phyloP scores from a whole-genome alignment of 2,888 invertebrate genomes.

The Ligdia adustata region DNA sequence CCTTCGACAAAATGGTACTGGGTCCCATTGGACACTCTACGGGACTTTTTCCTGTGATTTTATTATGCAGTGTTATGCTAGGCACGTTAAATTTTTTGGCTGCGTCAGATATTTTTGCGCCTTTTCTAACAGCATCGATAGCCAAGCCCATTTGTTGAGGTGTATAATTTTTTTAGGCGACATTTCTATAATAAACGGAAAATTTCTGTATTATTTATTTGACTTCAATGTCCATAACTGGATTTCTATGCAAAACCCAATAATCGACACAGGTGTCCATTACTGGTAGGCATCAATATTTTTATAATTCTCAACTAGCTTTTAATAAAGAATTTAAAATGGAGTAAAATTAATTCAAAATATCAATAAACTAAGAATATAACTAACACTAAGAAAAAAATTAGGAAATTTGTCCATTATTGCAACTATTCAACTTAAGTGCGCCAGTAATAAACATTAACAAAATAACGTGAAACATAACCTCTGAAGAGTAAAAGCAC shows the following conservation, averaged over 20 bases:
- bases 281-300: neutral
- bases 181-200: neutral
- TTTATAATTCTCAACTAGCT: too few relatives aligned
- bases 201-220: neutral
- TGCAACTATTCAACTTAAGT: neutral
- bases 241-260: neutral
- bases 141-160: constrained; percentile 1
- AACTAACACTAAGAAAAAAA: too few relatives aligned
- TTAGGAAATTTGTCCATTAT: neutral
- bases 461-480: neutral
- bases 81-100: neutral
- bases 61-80: constrained; percentile 1
- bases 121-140: neutral
- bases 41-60: constrained; percentile 3
- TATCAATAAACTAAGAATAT: too few relatives aligned
- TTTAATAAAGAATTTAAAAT: too few relatives aligned
- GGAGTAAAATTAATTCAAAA: too few relatives aligned
- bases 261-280: neutral
- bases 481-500: neutral
- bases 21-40: constrained; percentile 1
- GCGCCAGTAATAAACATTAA: neutral
- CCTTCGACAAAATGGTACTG: neutral
- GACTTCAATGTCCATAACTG: neutral
- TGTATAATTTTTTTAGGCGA: constrained; percentile 3
- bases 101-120: neutral